These are phyloP conservation scores for Alligator sinensis DNA, from an alignment of 2,113 vertebrate species.

Conservation along the genomic window DNA sequence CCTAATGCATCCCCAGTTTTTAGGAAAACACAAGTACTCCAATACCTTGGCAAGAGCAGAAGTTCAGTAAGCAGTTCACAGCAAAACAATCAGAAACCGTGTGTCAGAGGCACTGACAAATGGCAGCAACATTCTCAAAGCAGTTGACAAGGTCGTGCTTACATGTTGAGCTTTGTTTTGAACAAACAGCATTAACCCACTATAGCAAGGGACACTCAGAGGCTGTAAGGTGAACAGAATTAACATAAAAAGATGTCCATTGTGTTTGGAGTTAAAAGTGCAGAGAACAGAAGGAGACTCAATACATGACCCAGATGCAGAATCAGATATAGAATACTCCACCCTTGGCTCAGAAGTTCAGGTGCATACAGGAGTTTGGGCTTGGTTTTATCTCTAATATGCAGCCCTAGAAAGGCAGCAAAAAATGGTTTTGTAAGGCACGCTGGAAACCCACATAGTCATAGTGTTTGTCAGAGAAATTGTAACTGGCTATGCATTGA, in stretches of 20 bases:
- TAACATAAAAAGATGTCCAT: not conserved
- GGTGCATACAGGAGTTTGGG: not conserved
- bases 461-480: not conserved
- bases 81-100: not conserved
- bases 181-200: not conserved
- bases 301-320: not conserved
- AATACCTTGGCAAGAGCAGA: not conserved
- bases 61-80: not conserved
- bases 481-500: not conserved
- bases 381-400: not conserved
- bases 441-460: not conserved
- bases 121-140: not conserved
- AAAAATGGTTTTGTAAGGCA: not conserved
- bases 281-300: not conserved
- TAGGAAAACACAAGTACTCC: not conserved
- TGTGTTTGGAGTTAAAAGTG: not conserved
- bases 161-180: not conserved
- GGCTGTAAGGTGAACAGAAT: not conserved
- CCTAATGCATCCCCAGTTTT: accelerated
- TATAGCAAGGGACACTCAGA: not conserved
- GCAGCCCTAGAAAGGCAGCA: not conserved
- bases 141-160: accelerated
- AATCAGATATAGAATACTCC: not conserved
- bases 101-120: not conserved
- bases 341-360: not conserved